Base-by-base conservation (phyloP, 2,888 invertebrate genomes). In the Pimpla rufipes region DNA sequence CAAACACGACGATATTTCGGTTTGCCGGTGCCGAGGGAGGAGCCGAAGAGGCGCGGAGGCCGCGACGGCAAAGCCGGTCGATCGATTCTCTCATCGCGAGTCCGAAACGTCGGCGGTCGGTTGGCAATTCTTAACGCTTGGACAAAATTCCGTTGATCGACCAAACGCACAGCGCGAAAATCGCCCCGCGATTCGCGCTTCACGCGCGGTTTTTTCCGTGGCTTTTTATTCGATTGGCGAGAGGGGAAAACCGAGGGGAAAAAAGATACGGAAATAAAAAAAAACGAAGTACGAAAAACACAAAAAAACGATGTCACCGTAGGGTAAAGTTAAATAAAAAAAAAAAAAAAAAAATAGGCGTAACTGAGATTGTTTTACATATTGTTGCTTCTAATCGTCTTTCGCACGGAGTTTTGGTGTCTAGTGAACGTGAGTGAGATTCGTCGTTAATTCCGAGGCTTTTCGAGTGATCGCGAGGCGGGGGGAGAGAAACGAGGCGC, bases 1-100 rank as follows among this genome's bases (percentile, higher is more conserved):
- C 0, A 6, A 91, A 88, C 89, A 76, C 71, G 59, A n/a, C 16
- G 13, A n/a, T n/a, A n/a, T n/a, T n/a, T n/a, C 57, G 55, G 70
- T 35, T 23, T 74, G 40, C 62, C 73, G 62, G 47, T 57, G 29
- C 42, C 68, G 59, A 59, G n/a, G 68, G 59, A 55, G 42, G 71
- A 29, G 5, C n/a, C 29, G 29, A 57, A 68, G 7, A 59, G 75
- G 13, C n/a, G 66, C 42, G 37, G 50, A 67, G 18, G 21, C 7
- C 52, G n/a, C 18, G 57, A 29, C 45, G 42, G 35, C 42, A 8
- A 42, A 62, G 59, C 57, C 23, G 40, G 57, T 50, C 29, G 29
- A 59, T 29, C 6, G 16, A 16, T 45, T 59, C 50, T n/a, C 16
- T 59, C n/a, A 8, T n/a, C n/a, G 29, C 57, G 35, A 35, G 8